A percentile compares a stretch with the other conserved stretches of the same genome.
These are phyloP conservation scores for Porites divaricata DNA, from an alignment of 92 coral and sea anemone species.

Conservation along the genomic window DNA sequence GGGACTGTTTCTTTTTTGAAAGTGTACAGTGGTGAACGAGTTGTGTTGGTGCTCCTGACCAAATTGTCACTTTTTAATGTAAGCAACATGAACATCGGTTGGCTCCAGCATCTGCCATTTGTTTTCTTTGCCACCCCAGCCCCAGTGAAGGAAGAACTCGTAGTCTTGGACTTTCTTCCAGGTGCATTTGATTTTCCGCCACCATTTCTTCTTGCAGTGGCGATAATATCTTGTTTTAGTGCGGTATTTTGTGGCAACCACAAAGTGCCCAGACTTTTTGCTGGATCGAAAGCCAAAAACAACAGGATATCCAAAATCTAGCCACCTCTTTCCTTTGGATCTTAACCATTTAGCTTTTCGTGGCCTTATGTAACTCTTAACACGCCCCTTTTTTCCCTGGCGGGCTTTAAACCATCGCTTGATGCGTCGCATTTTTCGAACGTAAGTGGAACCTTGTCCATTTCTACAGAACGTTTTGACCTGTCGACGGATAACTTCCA, in stretches of 20 bases:
- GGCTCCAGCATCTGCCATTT: slow-evolving; percentile 48
- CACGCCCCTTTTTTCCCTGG: slow-evolving; percentile 30
- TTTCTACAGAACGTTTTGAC: slow-evolving; percentile 30
- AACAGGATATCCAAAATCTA: slow-evolving; percentile 33
- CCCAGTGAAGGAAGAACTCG: slow-evolving; percentile 36
- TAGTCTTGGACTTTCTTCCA: slow-evolving; percentile 32
- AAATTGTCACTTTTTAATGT: too few species aligned
- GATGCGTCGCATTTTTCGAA: background rate
- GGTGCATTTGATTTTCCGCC: slow-evolving; percentile 6
- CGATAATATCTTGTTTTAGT: slow-evolving; percentile 4
- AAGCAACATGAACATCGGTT: too few species aligned
- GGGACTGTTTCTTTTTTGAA: too few species aligned
- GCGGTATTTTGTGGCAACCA: slow-evolving; percentile 50
- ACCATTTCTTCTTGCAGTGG: slow-evolving; percentile 22
- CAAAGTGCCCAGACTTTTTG: slow-evolving; percentile 6
- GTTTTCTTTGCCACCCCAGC: slow-evolving; percentile 55
- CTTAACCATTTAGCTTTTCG: background rate
- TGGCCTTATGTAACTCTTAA: background rate
- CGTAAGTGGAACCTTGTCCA: background rate
- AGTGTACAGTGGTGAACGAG: too few species aligned
- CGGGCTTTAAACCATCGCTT: slow-evolving; percentile 33
- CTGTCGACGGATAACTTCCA: slow-evolving; percentile 36
- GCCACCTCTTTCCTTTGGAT: background rate
- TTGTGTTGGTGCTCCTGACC: too few species aligned
- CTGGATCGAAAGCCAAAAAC: background rate